A percentile compares a stretch with the other conserved stretches of the same genome.
These are phyloP conservation scores for Mellilla xanthometata DNA, from an alignment of 2,888 invertebrate genomes.

Conservation along the genomic window DNA sequence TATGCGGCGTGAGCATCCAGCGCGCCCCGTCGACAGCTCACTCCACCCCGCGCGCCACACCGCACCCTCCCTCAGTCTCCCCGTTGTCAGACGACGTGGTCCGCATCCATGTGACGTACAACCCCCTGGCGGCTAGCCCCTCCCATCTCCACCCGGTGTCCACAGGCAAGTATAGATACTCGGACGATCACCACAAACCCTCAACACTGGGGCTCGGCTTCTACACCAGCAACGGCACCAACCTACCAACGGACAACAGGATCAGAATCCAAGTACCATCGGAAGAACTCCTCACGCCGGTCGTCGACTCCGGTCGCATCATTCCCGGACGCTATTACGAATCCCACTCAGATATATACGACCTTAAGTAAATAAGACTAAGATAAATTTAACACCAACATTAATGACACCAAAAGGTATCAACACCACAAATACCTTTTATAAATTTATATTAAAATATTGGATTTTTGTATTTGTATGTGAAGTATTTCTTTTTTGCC, in stretches of 20 bases:
- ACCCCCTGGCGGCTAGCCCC: slow-evolving; percentile 79
- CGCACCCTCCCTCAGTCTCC: slow-evolving; percentile 84
- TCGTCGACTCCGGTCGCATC: slow-evolving; percentile 83
- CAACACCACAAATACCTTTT: too few relatives aligned
- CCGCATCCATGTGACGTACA: slow-evolving; percentile 90
- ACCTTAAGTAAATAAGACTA: slow-evolving; percentile 54
- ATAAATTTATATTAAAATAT: too few relatives aligned
- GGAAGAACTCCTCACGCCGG: slow-evolving; percentile 85
- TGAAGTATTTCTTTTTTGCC: slow-evolving; percentile 16
- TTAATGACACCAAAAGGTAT: too few relatives aligned
- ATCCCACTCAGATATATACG: slow-evolving; percentile 66
- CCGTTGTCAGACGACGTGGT: slow-evolving; percentile 86
- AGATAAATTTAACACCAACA: too few relatives aligned
- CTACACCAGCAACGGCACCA: slow-evolving; percentile 81
- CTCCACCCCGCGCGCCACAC: slow-evolving; percentile 86
- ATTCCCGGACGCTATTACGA: slow-evolving; percentile 66
- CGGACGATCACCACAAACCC: slow-evolving; percentile 68
- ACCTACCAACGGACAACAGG: slow-evolving; percentile 84
- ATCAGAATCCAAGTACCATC: slow-evolving; percentile 88
- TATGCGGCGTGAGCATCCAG: slow-evolving; percentile 78
- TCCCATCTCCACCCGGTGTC: slow-evolving; percentile 74
- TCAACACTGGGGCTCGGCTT: slow-evolving; percentile 67
- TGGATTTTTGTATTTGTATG: too few relatives aligned
- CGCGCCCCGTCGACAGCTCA: slow-evolving; percentile 79
- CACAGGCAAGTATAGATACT: slow-evolving; percentile 65